Evolutionary conservation across 2,888 invertebrate genomes (phyloP), one percentile per base, ranked within the genome.

Genomic region (Troilus luridus): DNA sequence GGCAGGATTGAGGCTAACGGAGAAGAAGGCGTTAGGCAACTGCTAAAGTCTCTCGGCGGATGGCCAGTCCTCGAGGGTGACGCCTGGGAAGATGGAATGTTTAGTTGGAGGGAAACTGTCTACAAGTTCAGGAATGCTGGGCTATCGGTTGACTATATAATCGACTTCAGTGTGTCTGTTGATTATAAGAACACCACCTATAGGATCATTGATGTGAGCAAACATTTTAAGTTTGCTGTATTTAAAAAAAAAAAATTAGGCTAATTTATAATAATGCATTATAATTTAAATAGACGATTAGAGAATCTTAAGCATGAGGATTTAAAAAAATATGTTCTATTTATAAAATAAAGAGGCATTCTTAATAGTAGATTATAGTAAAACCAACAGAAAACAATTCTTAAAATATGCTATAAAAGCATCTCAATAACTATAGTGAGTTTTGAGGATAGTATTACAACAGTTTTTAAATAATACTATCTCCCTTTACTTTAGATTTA

Each of bases 1-100:
- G 98, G 96, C 92, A 94, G 96, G 41, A 98, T 99, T 93, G 98
- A 98, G 94, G 95, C 96, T 6, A 95, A 97, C 89, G 98, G 98
- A 0, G 94, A 97, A 85, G 94, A 95, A 7, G 98, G 98, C 0
- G 95, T 98, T 72, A 94, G 96, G 91, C 95, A 95, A 0, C 96
- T 98, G 94, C 94, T 98, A 91, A 95, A 95, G 64, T 95, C 95
- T n/a, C 95, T 99, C 54, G 98, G 99, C 0, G 98, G 98, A 7
- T 99, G 98, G 98, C 99, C 99, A 0, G 97, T 97, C n/a, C 94
- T 98, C 67, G 96, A 97, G 92, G 98, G 97, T 0, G 95, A 96
- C 60, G 92, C 94, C 0, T 98, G 98, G 98, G 95, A 96, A 93
- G 96, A 96, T 6, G 94, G 94, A 0, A 94, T 95, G 19, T 98